These are phyloP conservation scores for Amblyopsis hoosieri DNA, from an alignment of 2,797 vertebrate genomes.

Conservation along the genomic window DNA sequence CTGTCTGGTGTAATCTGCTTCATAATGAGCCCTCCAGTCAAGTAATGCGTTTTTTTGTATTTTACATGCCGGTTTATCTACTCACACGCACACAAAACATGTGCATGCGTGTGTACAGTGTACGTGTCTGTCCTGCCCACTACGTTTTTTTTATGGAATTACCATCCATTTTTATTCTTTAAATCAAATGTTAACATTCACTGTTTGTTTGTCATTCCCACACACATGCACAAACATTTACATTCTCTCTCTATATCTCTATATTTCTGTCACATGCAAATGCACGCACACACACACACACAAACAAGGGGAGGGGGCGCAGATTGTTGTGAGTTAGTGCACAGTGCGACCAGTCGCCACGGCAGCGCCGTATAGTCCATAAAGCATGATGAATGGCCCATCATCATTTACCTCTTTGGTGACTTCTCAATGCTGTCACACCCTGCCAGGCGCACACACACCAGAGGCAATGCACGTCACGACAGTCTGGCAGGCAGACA, in stretches of 20 bases:
- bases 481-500: slow-evolving; percentile 6
- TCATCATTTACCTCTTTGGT: slow-evolving; percentile 80
- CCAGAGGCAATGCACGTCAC: slow-evolving; percentile 60
- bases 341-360: slow-evolving; percentile 69
- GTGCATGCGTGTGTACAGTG: no score
- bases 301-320: slow-evolving; percentile 61
- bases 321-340: slow-evolving; percentile 76
- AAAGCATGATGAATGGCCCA: slow-evolving; percentile 78
- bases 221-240: not conserved
- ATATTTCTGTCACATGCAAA: slow-evolving; percentile 8
- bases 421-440: slow-evolving; percentile 79
- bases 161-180: no score
- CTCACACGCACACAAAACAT: no score
- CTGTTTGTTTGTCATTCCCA: no score
- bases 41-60: no score
- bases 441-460: slow-evolving; percentile 68
- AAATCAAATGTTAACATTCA: no score
- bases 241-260: not conserved
- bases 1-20: no score
- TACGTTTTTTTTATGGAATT: no score
- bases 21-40: no score
- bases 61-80: no score
- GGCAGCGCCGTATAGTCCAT: slow-evolving; percentile 74
- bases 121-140: no score
- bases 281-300: not conserved